Evolutionary conservation across 2,888 invertebrate species (phyloP).

Genomic region (Maniola hyperantus): DNA sequence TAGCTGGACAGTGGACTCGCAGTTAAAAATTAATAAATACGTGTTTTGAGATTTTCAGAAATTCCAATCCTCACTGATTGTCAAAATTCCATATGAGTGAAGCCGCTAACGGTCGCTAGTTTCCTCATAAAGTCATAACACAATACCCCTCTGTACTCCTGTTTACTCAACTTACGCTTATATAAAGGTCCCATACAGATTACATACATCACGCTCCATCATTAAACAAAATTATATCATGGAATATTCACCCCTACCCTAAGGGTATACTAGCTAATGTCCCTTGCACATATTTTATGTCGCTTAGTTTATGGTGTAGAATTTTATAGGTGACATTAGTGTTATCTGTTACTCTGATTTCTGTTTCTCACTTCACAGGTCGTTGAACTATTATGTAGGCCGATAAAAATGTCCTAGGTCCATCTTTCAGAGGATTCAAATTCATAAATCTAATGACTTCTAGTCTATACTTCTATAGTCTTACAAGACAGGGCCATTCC

Average conservation of each 20-base stretch:
- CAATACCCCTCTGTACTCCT: conserved; percentile 25
- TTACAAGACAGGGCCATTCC: too few species aligned
- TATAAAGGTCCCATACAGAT: conserved; percentile 23
- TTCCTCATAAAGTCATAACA: neutral
- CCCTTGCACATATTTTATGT: neutral
- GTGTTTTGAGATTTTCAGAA: too few species aligned
- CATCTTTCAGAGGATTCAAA: neutral
- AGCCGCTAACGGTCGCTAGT: too few species aligned
- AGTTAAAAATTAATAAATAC: too few species aligned
- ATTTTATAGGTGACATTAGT: conserved; percentile 36
- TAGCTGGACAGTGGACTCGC: too few species aligned
- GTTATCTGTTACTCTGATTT: conserved; percentile 44
- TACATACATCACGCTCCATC: conserved; percentile 9
- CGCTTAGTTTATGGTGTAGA: conserved; percentile 19
- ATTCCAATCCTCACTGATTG: too few species aligned
- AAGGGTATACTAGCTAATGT: neutral
- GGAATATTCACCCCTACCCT: neutral
- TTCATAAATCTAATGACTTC: too few species aligned
- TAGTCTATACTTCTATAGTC: too few species aligned
- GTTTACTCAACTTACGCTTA: conserved; percentile 25
- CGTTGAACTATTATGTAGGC: neutral
- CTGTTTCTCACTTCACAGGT: conserved; percentile 14
- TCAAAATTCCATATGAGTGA: too few species aligned
- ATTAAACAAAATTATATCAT: neutral
- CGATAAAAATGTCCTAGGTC: neutral